A percentile compares a stretch with the other conserved stretches of the same genome.
Evolutionary conservation across 2,888 invertebrate genomes (phyloP).

Genomic region (Tetanocera ferruginea): DNA sequence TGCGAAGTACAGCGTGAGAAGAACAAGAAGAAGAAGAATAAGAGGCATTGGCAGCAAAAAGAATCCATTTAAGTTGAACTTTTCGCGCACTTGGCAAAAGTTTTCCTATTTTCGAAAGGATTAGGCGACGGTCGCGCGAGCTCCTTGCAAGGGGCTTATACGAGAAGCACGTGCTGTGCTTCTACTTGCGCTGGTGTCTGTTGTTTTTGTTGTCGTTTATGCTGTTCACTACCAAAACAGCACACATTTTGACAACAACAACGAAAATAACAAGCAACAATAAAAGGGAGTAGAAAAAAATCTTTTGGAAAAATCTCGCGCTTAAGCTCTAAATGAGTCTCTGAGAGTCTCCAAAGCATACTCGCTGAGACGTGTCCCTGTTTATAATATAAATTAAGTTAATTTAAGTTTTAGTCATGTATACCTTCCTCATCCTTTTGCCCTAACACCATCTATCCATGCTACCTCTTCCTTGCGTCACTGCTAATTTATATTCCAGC

Average conservation of each 20-base stretch:
- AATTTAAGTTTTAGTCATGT: slow-evolving; percentile 44
- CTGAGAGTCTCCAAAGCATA: slow-evolving; percentile 39
- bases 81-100: slow-evolving; percentile 34
- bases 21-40: neutral
- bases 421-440: neutral
- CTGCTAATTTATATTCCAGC: slow-evolving; percentile 25
- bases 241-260: neutral
- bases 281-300: neutral
- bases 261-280: slow-evolving; percentile 3
- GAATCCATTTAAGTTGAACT: slow-evolving; percentile 29
- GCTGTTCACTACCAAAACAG: slow-evolving; percentile 26
- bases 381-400: slow-evolving; percentile 53
- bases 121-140: slow-evolving; percentile 42
- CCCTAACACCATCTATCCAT: neutral
- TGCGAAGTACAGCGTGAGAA: neutral
- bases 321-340: slow-evolving; percentile 17
- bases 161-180: neutral
- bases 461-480: no score
- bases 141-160: neutral
- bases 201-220: neutral
- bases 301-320: slow-evolving; percentile 10
- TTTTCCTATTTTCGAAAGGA: slow-evolving; percentile 51
- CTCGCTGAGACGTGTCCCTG: slow-evolving; percentile 49
- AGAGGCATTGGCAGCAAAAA: neutral
- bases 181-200: neutral